Evolutionary conservation across 2,888 invertebrate genomes (phyloP), one percentile per base, ranked within the genome.

Genomic region (Vanessa cardui): DNA sequence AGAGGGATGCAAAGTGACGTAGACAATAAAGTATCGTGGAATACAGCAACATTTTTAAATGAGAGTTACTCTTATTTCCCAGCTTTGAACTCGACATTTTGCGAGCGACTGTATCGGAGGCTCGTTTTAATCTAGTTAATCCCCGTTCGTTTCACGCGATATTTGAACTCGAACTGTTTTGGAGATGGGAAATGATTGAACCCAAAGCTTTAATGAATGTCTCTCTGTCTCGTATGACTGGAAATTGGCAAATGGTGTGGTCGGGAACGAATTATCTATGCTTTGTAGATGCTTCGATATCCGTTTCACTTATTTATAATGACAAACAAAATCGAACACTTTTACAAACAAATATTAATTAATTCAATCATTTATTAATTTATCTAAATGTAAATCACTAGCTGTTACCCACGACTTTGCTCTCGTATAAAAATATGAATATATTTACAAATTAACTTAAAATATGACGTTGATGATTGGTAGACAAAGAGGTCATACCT

Each of bases 1-100:
- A 64, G 68, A 68, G 63, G 54, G 39, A 70, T 70, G 58, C 70
- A 70, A 70, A 70, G 64, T 64, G 62, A 58, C 59, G 47, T 47
- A 59, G 60, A 61, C 54, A 46, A 47, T 50, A 67, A 68, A 68
- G 63, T 64, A 64, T 52, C 31, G 33, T 39, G 12, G 45, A 60
- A 33, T 61, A 58, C 60, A 61, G 68, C 54, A 61, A 45, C 45
- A 50, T 68, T 68, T 68, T 64, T 39, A 58, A 64, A 68, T 64
- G 46, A 44, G 46, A 39, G 59, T 47, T 47, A 60, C 47, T 58
- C 46, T 63, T 56, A 58, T 58, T 60, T n/a, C 47, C 39, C 5
- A 21, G 62, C 56, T 70, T 62, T 68, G 62, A 65, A 45, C 31
- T 60, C 54, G 59, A 59, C 31, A 67, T 63, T 67, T 64, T 64